These are phyloP conservation scores for Stenichneumon culpator DNA, from an alignment of 2,888 invertebrate genomes.

Conservation along the genomic window DNA sequence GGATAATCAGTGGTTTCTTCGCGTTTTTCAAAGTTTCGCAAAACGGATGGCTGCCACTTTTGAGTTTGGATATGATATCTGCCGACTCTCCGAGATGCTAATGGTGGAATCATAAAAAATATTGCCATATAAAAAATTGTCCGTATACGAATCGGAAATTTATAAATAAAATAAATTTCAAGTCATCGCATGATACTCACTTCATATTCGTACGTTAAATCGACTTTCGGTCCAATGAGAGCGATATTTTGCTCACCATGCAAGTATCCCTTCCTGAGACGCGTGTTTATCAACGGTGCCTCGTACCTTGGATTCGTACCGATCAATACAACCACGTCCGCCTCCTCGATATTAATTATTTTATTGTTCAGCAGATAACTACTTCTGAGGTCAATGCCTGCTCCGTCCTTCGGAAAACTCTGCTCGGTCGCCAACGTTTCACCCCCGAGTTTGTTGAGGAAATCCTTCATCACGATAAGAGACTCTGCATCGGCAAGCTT, in stretches of 20 bases:
- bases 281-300: constrained; percentile 97
- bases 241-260: constrained; percentile 95
- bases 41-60: constrained; percentile 90
- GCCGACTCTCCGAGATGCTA: constrained; percentile 95
- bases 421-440: constrained; percentile 97
- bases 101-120: constrained; percentile 31
- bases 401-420: constrained; percentile 92
- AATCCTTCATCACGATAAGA: constrained; percentile 96
- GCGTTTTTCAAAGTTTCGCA: constrained; percentile 90
- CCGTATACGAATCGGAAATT: no score
- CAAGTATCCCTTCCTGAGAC: constrained; percentile 97
- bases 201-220: constrained; percentile 96
- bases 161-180: neutral
- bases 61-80: constrained; percentile 90
- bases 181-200: constrained; percentile 82
- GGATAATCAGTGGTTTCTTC: constrained; percentile 95
- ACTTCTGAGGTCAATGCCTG: constrained; percentile 94
- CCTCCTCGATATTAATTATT: constrained; percentile 96
- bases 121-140: constrained; percentile 11
- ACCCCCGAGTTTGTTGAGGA: constrained; percentile 94
- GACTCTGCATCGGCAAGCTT: constrained; percentile 97
- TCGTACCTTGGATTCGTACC: constrained; percentile 99
- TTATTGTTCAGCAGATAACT: constrained; percentile 97
- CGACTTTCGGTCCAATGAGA: constrained; percentile 95
- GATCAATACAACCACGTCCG: constrained; percentile 96